Percentiles rank a stretch among this genome's conserved stretches.
These are phyloP conservation scores for Urosaurus nigricauda DNA, from an alignment of 2,797 vertebrate genomes.

Conservation along the genomic window DNA sequence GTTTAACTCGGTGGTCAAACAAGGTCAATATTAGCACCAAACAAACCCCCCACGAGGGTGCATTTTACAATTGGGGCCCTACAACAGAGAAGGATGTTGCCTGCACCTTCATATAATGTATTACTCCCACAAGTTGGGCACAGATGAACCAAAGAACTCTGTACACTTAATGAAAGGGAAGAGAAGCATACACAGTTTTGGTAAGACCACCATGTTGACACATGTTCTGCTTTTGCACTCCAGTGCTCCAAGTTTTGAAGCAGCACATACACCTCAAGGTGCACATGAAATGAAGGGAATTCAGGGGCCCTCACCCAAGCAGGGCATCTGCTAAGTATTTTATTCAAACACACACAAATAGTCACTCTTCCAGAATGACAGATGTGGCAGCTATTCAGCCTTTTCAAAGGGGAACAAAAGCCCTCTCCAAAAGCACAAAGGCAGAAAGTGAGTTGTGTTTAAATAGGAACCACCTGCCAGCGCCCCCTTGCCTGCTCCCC, in stretches of 20 bases:
- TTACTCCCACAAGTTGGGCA: too few species aligned
- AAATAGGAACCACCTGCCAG: slow-evolving; percentile 79
- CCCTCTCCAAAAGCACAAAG: slow-evolving; percentile 74
- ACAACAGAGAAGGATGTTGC: too few species aligned
- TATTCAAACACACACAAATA: slow-evolving; percentile 39
- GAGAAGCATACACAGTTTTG: too few species aligned
- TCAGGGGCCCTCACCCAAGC: slow-evolving; percentile 44
- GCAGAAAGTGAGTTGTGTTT: slow-evolving; percentile 64
- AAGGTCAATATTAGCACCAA: too few species aligned
- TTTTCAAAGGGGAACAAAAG: slow-evolving; percentile 79
- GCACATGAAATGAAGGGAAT: neutral
- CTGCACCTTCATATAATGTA: too few species aligned
- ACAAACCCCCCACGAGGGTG: too few species aligned
- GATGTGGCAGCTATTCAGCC: slow-evolving; percentile 80
- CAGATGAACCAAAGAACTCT: too few species aligned
- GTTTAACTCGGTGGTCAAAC: too few species aligned
- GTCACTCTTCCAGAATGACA: slow-evolving; percentile 68
- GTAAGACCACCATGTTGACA: neutral
- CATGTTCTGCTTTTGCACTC: neutral
- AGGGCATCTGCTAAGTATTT: slow-evolving; percentile 66
- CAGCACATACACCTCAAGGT: slow-evolving; percentile 8
- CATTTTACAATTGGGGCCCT: too few species aligned
- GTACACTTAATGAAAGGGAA: too few species aligned
- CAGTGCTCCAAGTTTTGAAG: neutral
- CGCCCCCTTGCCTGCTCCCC: slow-evolving; percentile 51